Percentiles rank a stretch among this genome's conserved stretches.
Conservation (phyloP, 2,797 vertebrate species). For the Amazonetta brasiliensis region DNA sequence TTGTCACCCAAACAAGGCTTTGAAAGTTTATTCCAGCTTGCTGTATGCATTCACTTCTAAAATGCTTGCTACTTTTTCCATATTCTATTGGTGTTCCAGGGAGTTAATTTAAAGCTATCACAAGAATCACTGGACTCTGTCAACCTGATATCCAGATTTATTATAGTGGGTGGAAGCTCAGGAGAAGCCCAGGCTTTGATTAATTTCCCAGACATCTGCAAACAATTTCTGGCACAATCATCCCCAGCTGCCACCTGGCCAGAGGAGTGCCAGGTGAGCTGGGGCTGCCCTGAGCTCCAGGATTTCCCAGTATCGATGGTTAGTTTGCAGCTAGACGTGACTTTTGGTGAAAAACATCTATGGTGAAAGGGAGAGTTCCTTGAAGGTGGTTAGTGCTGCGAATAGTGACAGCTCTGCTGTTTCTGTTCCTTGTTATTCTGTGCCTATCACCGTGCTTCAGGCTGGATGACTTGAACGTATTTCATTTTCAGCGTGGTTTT, state of each 20-base stretch:
- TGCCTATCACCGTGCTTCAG: neutral
- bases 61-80: rapidly evolving
- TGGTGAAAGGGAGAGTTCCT: neutral
- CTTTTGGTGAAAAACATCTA: neutral
- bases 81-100: neutral
- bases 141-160: neutral
- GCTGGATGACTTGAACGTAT: neutral
- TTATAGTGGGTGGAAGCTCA: neutral
- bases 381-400: neutral
- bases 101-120: neutral
- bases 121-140: no score
- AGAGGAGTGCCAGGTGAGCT: rapidly evolving
- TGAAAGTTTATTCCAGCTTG: neutral
- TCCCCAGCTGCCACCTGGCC: neutral
- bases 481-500: neutral
- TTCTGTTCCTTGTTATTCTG: neutral
- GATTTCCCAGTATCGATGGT: rapidly evolving
- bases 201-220: neutral
- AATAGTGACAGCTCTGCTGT: neutral
- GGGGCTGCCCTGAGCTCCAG: neutral
- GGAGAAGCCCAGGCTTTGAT: neutral
- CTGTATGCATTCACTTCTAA: neutral
- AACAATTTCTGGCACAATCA: neutral
- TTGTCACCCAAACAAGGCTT: neutral
- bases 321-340: neutral